A percentile compares a stretch with the other conserved stretches of the same genome.
Conservation (phyloP, 2,797 vertebrate genomes). For the Thunnus albacares region DNA sequence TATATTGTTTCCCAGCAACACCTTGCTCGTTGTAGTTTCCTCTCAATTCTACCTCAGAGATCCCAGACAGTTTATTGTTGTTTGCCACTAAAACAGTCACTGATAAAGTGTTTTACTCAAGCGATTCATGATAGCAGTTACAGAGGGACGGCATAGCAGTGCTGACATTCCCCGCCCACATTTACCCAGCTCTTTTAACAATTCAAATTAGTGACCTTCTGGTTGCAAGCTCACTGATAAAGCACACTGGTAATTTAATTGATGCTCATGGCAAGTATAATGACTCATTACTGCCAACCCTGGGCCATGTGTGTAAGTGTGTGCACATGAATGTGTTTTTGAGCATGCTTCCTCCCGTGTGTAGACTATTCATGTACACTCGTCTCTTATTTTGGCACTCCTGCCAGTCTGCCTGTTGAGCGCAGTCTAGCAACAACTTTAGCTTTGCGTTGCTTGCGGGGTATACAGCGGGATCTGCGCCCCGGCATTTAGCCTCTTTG, state of each 20-base stretch:
- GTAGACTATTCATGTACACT: background rate
- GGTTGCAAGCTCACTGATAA: slow-evolving; percentile 50
- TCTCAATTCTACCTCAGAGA: background rate
- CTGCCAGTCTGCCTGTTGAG: slow-evolving; percentile 8
- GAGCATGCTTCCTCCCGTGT: background rate
- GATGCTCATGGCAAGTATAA: slow-evolving; percentile 43
- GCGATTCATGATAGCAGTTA: background rate
- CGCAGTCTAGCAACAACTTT: slow-evolving; percentile 44
- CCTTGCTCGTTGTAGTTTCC: background rate
- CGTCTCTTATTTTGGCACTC: slow-evolving; percentile 23
- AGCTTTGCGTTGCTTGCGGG: slow-evolving; percentile 22
- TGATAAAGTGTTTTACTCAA: background rate
- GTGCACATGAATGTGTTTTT: slow-evolving; percentile 3
- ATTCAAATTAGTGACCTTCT: slow-evolving; percentile 53
- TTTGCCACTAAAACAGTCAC: background rate
- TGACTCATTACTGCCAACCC: slow-evolving; percentile 53
- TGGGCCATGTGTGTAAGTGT: slow-evolving; percentile 27
- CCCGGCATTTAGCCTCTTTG: slow-evolving; percentile 68
- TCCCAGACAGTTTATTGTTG: background rate
- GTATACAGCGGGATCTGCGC: slow-evolving; percentile 37
- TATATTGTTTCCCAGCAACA: background rate
- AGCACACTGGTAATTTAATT: slow-evolving; percentile 60
- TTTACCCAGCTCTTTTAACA: slow-evolving; percentile 30
- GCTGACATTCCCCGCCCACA: slow-evolving; percentile 25
- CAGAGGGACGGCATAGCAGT: slow-evolving; percentile 1